phyloP scores from a whole-genome alignment of 2,113 vertebrate genomes.

The Felis chaus region DNA sequence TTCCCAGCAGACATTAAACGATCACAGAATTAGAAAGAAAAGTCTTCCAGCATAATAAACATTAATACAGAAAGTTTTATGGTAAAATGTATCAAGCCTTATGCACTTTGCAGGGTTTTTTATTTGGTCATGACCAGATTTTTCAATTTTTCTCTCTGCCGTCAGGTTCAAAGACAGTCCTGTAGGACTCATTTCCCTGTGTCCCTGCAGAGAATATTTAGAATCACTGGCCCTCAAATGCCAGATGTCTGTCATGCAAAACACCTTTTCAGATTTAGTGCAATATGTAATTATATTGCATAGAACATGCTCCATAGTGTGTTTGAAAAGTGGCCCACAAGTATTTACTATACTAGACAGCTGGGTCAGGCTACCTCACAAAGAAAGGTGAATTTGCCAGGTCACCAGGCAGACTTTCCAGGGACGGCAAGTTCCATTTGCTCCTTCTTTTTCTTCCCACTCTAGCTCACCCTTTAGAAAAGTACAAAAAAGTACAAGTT shows the following conservation, averaged over 20 bases:
- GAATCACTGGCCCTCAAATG: not conserved
- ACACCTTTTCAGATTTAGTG: not conserved
- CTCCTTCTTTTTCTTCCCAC: not conserved
- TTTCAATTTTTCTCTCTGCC: not conserved
- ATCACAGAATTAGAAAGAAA: not conserved
- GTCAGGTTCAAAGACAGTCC: not conserved
- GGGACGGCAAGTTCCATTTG: not conserved
- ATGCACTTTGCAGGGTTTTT: not conserved
- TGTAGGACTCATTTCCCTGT: not conserved
- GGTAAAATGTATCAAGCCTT: not conserved
- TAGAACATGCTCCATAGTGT: not conserved
- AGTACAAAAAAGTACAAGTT: not conserved
- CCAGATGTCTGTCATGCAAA: not conserved
- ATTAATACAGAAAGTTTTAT: not conserved
- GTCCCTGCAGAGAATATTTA: not conserved
- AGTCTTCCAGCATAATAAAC: not conserved
- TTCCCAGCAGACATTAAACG: not conserved
- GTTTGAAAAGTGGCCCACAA: not conserved
- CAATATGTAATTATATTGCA: not conserved
- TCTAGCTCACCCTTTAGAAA: constrained; percentile 5
- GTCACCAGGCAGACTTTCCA: not conserved
- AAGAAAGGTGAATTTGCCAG: not conserved
- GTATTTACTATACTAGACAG: not conserved
- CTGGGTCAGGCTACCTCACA: not conserved
- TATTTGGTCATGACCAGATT: not conserved